Evolutionary conservation across 2,797 vertebrate genomes (phyloP).

Genomic region (Morelia viridis): DNA sequence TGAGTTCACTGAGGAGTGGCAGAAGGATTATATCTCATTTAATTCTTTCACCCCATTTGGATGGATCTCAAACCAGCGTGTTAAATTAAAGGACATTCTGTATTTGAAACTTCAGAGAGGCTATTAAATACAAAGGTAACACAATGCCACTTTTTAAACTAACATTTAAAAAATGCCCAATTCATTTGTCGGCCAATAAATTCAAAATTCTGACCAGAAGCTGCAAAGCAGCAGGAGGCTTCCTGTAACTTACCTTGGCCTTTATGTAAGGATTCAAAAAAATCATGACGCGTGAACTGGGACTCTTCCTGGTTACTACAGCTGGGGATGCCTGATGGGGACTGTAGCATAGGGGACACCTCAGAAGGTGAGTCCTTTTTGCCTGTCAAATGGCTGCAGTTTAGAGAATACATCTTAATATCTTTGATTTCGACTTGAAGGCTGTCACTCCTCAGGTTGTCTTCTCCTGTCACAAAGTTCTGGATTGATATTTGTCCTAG

Average conservation of each 20-base stretch:
- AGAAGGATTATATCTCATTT: too few species aligned
- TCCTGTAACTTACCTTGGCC: slow-evolving; percentile 83
- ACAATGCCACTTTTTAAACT: not conserved
- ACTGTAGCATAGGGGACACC: slow-evolving; percentile 33
- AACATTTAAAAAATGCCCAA: not conserved
- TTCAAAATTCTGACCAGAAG: not conserved
- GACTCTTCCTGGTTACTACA: slow-evolving; percentile 80
- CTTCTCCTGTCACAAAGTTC: slow-evolving; percentile 87
- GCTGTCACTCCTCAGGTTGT: slow-evolving; percentile 80
- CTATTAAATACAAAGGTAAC: not conserved
- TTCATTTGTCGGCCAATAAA: not conserved
- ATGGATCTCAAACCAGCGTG: not conserved
- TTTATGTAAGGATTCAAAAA: slow-evolving; percentile 89
- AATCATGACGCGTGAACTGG: slow-evolving; percentile 92
- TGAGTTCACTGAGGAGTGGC: too few species aligned
- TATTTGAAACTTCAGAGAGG: not conserved
- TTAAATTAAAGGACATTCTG: not conserved
- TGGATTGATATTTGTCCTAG: slow-evolving; percentile 93
- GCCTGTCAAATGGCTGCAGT: slow-evolving; percentile 80
- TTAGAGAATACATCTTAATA: slow-evolving; percentile 93
- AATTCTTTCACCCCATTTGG: not conserved
- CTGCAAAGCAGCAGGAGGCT: not conserved
- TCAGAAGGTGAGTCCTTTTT: slow-evolving; percentile 70
- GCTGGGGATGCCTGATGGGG: slow-evolving; percentile 59
- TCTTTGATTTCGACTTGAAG: slow-evolving; percentile 93